phyloP scores from a whole-genome alignment of 2,888 invertebrate species.

The Brachycybe producta region DNA sequence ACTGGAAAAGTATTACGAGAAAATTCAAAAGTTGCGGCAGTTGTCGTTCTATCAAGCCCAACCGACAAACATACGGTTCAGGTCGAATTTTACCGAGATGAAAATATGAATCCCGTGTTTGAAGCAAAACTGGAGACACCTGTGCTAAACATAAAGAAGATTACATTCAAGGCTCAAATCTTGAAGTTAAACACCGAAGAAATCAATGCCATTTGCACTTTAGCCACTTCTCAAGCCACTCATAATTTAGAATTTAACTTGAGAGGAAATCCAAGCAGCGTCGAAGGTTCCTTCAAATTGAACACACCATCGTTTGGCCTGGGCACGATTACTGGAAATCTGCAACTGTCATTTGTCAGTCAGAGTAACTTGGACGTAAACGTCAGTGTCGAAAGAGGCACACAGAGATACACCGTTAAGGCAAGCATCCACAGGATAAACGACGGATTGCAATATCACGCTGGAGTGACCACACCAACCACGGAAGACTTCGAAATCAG shows the following conservation, averaged over 20 bases:
- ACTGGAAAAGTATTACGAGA: not conserved
- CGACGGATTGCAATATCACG: conserved; percentile 6
- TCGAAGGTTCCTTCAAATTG: conserved; percentile 19
- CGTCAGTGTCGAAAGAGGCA: not conserved
- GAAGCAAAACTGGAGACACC: conserved; percentile 7
- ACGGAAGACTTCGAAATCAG: no score
- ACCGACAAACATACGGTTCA: not conserved
- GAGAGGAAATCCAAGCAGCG: not conserved
- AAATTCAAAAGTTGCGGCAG: not conserved
- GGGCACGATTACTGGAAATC: conserved; percentile 13
- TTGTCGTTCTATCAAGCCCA: not conserved
- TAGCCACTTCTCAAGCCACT: not conserved
- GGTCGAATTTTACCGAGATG: not conserved
- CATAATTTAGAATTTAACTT: conserved; percentile 1
- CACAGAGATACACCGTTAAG: not conserved
- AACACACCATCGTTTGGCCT: conserved; percentile 24
- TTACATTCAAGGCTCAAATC: conserved; percentile 1
- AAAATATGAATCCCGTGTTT: no score
- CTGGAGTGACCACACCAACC: not conserved
- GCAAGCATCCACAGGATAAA: not conserved
- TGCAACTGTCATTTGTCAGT: not conserved
- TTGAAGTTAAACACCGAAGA: not conserved
- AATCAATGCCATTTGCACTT: not conserved
- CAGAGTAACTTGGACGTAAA: not conserved
- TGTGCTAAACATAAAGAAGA: not conserved